phyloP scores from a whole-genome alignment of 2,113 vertebrate species.

The Ageneiosus marmoratus region DNA sequence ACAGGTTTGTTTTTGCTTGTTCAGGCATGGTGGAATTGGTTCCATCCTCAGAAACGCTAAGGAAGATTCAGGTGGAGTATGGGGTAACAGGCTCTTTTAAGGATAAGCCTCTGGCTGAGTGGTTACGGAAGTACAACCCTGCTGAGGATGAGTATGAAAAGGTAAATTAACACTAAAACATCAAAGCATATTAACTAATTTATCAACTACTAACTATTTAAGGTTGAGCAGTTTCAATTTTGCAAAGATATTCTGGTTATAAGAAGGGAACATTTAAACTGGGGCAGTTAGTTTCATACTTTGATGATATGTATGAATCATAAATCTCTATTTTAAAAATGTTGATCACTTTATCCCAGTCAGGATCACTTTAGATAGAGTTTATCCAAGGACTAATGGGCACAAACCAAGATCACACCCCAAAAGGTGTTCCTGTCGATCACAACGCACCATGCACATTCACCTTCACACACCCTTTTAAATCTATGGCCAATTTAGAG shows the following conservation, averaged over 20 bases:
- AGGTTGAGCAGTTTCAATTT: background rate
- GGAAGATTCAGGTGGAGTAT: conserved; percentile 98
- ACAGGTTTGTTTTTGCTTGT: background rate
- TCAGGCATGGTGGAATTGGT: conserved; percentile 97
- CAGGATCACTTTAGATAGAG: background rate
- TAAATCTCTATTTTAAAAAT: background rate
- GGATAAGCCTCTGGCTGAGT: conserved; percentile 96
- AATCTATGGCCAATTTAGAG: background rate
- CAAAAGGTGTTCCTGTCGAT: background rate
- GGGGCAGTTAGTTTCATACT: background rate
- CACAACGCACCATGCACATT: background rate
- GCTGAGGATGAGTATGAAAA: conserved; percentile 98
- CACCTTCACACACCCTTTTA: background rate
- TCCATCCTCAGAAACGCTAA: conserved; percentile 92
- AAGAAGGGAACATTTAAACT: background rate
- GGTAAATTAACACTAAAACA: conserved; percentile 69
- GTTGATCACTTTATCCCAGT: background rate
- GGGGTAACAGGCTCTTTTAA: conserved; percentile 98
- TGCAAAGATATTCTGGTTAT: background rate
- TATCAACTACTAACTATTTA: background rate
- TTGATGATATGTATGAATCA: background rate
- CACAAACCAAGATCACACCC: background rate
- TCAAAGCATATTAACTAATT: background rate
- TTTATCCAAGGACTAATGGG: background rate
- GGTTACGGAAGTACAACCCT: conserved; percentile 96